phyloP scores from a whole-genome alignment of 2,113 vertebrate species.

The Rhinolophus sinicus region DNA sequence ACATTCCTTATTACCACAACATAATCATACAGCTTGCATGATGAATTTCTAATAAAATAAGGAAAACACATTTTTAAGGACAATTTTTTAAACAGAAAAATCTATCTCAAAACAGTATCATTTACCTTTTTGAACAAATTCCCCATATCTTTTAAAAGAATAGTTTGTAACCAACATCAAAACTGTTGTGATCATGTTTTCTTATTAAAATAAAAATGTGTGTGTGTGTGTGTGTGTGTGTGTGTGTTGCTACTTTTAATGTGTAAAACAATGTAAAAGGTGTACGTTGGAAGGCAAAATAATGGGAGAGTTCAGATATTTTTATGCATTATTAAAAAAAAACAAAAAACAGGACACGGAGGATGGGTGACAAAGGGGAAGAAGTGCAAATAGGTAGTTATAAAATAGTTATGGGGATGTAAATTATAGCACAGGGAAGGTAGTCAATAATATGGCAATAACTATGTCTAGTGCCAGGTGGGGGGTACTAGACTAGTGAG shows the following conservation, averaged over 20 bases:
- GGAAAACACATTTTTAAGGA: not conserved
- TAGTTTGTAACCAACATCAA: not conserved
- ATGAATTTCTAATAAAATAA: not conserved
- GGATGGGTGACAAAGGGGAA: no score
- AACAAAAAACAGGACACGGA: not conserved
- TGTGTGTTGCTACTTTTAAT: not conserved
- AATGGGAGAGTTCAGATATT: not conserved
- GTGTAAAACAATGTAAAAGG: not conserved
- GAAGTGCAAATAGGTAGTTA: no score
- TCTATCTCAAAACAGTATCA: not conserved
- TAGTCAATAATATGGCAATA: no score
- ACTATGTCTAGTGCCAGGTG: no score
- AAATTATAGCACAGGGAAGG: no score
- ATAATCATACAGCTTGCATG: not conserved
- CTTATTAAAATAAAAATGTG: not conserved
- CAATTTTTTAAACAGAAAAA: not conserved
- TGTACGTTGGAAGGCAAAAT: not conserved
- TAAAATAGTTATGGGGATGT: no score
- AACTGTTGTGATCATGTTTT: not conserved
- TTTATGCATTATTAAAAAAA: not conserved
- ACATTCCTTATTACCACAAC: not conserved
- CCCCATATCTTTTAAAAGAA: not conserved
- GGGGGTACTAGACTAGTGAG: no score
- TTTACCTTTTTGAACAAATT: not conserved
- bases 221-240: not conserved